These are phyloP conservation scores for Drosophila chauvacae DNA, from an alignment of 1,140 invertebrate species.

Conservation along the genomic window DNA sequence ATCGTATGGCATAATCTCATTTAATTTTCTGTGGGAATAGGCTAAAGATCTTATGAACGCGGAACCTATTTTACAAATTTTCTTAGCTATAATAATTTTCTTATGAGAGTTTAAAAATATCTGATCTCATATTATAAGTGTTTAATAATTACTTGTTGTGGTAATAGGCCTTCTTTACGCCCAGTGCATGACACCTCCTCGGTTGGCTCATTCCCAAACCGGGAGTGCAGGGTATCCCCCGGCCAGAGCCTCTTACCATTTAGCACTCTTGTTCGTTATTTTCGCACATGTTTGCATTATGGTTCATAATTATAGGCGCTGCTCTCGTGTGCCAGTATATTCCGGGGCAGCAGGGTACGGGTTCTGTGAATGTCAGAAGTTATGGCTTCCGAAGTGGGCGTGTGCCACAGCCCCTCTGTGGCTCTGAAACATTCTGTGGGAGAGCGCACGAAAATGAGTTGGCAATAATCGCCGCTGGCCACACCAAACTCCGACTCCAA, in stretches of 20 bases:
- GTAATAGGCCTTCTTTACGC: not conserved
- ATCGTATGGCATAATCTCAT: no score
- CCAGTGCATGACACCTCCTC: not conserved
- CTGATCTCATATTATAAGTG: not conserved
- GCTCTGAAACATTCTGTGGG: conserved; percentile 27
- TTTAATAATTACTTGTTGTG: no score
- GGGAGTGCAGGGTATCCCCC: conserved; percentile 8
- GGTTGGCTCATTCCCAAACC: not conserved
- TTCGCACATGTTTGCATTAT: conserved; percentile 74
- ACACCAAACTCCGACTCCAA: conserved; percentile 14
- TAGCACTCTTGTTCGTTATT: conserved; percentile 36
- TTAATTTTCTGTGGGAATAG: no score
- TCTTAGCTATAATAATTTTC: not conserved
- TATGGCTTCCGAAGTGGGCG: conserved; percentile 61
- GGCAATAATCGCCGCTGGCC: conserved; percentile 46
- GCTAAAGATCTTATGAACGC: no score
- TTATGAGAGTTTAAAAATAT: not conserved
- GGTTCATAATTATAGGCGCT: conserved; percentile 78
- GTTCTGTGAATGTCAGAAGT: conserved; percentile 42
- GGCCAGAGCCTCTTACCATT: not conserved
- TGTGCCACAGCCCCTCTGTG: conserved; percentile 42
- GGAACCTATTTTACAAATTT: not conserved
- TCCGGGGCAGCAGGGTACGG: conserved; percentile 1
- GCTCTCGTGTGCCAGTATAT: conserved; percentile 38
- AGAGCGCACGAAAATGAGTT: conserved; percentile 53